phyloP scores from a whole-genome alignment of 2,797 vertebrate genomes.

The Gymnocypris eckloni region DNA sequence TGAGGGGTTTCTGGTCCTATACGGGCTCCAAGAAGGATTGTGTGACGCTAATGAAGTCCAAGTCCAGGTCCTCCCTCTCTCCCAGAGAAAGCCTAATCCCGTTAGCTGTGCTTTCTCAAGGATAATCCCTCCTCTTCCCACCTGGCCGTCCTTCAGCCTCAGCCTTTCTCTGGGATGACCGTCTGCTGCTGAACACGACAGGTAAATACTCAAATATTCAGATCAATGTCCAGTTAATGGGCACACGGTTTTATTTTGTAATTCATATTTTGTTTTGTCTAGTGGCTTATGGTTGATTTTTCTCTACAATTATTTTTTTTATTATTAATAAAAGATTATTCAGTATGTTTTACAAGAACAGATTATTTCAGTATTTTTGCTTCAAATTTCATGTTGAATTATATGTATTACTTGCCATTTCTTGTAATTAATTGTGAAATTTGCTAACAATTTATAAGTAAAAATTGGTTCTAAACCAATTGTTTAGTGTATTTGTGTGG shows the following conservation, averaged over 20 bases:
- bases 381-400: no score
- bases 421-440: no score
- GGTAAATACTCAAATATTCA: slow-evolving; percentile 54
- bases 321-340: not conserved
- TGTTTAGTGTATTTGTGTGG: no score
- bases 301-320: not conserved
- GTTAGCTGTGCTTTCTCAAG: slow-evolving; percentile 59
- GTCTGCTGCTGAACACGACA: slow-evolving; percentile 58
- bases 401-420: no score
- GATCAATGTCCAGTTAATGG: not conserved
- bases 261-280: not conserved
- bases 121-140: slow-evolving; percentile 64
- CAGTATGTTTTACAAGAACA: not conserved
- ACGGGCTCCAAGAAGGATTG: slow-evolving; percentile 20
- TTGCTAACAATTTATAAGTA: no score
- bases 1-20: not conserved
- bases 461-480: no score
- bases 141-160: slow-evolving; percentile 39
- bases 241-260: no score
- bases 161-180: slow-evolving; percentile 61
- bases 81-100: slow-evolving; percentile 61
- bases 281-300: no score
- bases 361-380: not conserved
- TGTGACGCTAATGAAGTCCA: slow-evolving; percentile 39
- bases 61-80: slow-evolving; percentile 34